Evolutionary conservation across 2,797 vertebrate genomes (phyloP).

Genomic region (Cirrhinus mrigala): DNA sequence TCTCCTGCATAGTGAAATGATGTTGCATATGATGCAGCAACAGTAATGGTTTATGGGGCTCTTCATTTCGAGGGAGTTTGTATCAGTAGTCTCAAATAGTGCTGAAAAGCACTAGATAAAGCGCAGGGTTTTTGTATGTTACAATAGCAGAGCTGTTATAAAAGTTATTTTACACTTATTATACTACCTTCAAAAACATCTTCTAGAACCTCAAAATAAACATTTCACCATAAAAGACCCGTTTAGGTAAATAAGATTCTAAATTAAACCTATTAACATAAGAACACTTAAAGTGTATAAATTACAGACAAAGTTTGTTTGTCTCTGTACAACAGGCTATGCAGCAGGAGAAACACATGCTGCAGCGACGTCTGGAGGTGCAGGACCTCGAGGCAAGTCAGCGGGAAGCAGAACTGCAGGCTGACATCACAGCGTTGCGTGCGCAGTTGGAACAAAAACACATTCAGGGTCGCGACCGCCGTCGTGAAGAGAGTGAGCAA

Average conservation of each 20-base stretch:
- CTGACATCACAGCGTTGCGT: constrained; percentile 70
- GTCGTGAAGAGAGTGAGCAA: constrained; percentile 77
- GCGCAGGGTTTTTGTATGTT: not conserved
- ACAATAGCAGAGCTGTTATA: not conserved
- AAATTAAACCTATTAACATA: not conserved
- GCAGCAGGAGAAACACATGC: constrained; percentile 80
- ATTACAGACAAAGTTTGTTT: constrained; percentile 15
- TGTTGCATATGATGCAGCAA: not conserved
- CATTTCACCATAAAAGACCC: too few species aligned
- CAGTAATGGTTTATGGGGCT: not conserved
- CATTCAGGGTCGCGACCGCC: constrained; percentile 71
- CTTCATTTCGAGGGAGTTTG: not conserved
- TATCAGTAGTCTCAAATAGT: not conserved
- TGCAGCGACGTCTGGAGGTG: constrained; percentile 78
- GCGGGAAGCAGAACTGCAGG: constrained; percentile 75
- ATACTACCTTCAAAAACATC: not conserved
- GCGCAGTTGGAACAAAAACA: constrained; percentile 74
- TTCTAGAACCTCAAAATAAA: not conserved
- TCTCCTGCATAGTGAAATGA: not conserved
- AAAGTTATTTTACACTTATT: not conserved
- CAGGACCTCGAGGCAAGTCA: constrained; percentile 74
- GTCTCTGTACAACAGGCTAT: constrained; percentile 66
- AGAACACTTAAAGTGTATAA: not conserved
- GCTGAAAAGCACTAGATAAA: too few species aligned
- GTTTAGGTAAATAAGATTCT: not conserved